Conservation (phyloP, 2,797 vertebrate species). For the Tauraco hartlaubi region DNA sequence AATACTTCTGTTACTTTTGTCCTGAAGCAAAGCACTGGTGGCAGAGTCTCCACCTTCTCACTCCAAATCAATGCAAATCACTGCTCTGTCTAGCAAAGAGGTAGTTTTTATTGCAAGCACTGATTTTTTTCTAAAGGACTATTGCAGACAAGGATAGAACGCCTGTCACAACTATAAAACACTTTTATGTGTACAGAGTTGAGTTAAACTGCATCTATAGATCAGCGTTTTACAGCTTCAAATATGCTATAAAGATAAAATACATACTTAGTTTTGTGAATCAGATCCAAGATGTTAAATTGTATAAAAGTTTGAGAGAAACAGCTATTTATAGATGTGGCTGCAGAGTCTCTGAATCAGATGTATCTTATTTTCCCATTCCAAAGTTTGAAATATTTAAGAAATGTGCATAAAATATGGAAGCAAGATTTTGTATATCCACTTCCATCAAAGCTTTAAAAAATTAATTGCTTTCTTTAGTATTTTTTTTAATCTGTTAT, state of each 20-base stretch:
- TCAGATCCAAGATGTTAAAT: not conserved
- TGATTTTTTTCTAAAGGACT: not conserved
- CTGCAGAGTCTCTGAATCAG: not conserved
- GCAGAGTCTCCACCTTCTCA: not conserved
- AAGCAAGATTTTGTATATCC: not conserved
- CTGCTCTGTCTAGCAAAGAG: not conserved
- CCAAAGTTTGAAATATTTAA: not conserved
- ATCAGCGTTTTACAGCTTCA: constrained; percentile 26
- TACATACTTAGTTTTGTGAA: not conserved
- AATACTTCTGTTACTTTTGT: not conserved
- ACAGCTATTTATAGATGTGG: not conserved
- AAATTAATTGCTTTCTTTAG: not conserved
- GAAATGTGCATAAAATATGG: not conserved
- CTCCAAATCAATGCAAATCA: not conserved
- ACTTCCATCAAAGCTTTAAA: not conserved
- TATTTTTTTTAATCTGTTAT: not conserved
- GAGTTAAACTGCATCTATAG: not conserved
- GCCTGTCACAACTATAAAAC: constrained; percentile 13
- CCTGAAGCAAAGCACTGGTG: not conserved
- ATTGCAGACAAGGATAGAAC: not conserved
- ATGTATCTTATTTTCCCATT: not conserved
- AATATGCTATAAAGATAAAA: not conserved
- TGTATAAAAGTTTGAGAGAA: constrained; percentile 1
- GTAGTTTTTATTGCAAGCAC: not conserved
- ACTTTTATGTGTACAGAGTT: not conserved